A percentile compares a stretch with the other conserved stretches of the same genome.
phyloP scores from a whole-genome alignment of 1,140 invertebrate species.

The Listronotus bonariensis region DNA sequence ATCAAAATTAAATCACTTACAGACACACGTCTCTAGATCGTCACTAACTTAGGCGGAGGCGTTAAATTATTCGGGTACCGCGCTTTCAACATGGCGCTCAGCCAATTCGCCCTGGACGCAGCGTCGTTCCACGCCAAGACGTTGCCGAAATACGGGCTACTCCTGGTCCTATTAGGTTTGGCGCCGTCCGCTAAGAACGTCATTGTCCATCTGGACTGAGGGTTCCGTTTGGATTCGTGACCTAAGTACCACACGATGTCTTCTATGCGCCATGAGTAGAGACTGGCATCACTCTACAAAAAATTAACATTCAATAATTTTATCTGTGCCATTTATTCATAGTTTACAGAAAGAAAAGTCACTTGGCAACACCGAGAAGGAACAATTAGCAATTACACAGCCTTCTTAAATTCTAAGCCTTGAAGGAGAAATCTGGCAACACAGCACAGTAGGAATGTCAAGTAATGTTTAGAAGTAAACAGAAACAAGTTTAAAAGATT shows the following conservation, averaged over 20 bases:
- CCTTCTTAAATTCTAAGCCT: too few species aligned
- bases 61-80: constrained; percentile 59
- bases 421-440: too few species aligned
- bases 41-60: constrained; percentile 36
- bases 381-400: too few species aligned
- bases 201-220: constrained; percentile 77
- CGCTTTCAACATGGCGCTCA: constrained; percentile 72
- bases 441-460: too few species aligned
- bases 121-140: constrained; percentile 74
- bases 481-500: too few species aligned
- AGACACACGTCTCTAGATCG: constrained; percentile 1
- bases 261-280: constrained; percentile 76
- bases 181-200: constrained; percentile 75
- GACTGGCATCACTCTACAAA: constrained; percentile 66
- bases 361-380: too few species aligned
- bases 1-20: too few species aligned
- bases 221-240: constrained; percentile 76
- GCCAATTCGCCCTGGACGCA: constrained; percentile 74
- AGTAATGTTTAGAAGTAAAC: too few species aligned
- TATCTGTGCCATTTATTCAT: too few species aligned
- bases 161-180: constrained; percentile 71
- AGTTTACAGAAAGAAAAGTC: too few species aligned
- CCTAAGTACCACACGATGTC: constrained; percentile 83
- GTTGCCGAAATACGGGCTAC: constrained; percentile 76
- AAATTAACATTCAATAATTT: too few species aligned